Evolutionary conservation across 2,113 vertebrate species (phyloP), one percentile per base, ranked within the genome.

Genomic region (Dicerorhinus sumatrensis): DNA sequence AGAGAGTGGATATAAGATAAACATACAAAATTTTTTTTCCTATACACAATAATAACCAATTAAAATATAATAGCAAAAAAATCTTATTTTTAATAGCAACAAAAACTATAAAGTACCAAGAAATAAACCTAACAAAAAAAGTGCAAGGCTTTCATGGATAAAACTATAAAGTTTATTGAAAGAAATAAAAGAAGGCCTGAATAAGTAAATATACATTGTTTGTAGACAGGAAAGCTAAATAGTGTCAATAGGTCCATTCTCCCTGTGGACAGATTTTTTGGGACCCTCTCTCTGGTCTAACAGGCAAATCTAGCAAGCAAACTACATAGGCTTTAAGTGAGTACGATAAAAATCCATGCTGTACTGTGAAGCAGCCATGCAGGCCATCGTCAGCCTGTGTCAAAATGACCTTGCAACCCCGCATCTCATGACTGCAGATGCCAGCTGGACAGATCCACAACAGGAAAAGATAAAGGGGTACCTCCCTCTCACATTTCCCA

Each of bases 201-300:
- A 60, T 75, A 92, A 84, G 33, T 70, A 82, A 73, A 81, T 12
- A 76, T 42, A 65, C 46, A 56, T 67, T 58, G 65, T 94, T 46
- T 80, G 25, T 60, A 95, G 51, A 91, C 42, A 51, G 39, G 42
- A 95, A 92, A 92, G 8, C 12, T 33, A 95, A 80, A 73, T 65
- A 65, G 73, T 81, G 58, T 88, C 36, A 73, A 46, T 54, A 87
- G 63, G 31, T 88, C 63, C 65, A 39, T 91, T 62, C 62, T 60
- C 33, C 14, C 14, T 14, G 51, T 54, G 51, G 51, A 54, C 14
- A 54, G 51, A 54, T 13, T 54, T 54, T 54, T 54, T 54, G 51
- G 51, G 51, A 54, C 12, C 51, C 51, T 54, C 51, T 54, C 51
- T 13, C 51, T 54, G 51, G 13, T 54, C 13, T 54, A 54, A 54